phyloP scores from a whole-genome alignment of 2,797 vertebrate genomes.

The Salarias fasciatus region DNA sequence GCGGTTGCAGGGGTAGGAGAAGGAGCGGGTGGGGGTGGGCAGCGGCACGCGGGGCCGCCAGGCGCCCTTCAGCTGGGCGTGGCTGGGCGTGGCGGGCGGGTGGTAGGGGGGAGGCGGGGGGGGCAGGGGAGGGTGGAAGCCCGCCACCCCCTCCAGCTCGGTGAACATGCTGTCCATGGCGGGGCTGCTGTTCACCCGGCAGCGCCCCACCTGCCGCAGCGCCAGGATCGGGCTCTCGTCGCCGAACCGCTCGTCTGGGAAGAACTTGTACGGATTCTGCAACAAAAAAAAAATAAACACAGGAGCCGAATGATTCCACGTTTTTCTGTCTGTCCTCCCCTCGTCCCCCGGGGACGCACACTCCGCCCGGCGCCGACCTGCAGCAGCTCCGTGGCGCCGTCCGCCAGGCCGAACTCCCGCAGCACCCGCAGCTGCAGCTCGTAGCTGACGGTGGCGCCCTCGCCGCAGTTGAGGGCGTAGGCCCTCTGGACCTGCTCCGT shows the following conservation, averaged over 20 bases:
- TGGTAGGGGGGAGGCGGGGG: slow-evolving; percentile 96
- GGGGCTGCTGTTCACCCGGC: slow-evolving; percentile 95
- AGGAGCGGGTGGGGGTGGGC: slow-evolving; percentile 94
- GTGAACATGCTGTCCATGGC: slow-evolving; percentile 96
- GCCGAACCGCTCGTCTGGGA: slow-evolving; percentile 97
- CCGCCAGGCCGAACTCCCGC: slow-evolving; percentile 93
- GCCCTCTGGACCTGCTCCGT: slow-evolving; percentile 96
- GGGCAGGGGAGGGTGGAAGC: slow-evolving; percentile 95
- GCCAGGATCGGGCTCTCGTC: slow-evolving; percentile 97
- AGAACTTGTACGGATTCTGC: slow-evolving; percentile 99
- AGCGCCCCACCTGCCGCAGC: slow-evolving; percentile 92
- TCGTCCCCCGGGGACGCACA: too few relatives aligned
- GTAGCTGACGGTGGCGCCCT: slow-evolving; percentile 95
- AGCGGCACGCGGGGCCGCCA: slow-evolving; percentile 93
- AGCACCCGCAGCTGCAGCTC: slow-evolving; percentile 97
- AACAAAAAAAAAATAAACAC: slow-evolving; percentile 16
- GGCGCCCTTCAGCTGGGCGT: slow-evolving; percentile 92
- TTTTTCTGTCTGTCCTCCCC: too few relatives aligned
- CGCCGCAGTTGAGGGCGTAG: slow-evolving; percentile 95
- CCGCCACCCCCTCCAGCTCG: slow-evolving; percentile 93
- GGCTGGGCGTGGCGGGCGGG: slow-evolving; percentile 90
- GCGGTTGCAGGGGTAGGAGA: slow-evolving; percentile 97
- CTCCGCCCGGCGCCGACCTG: too few relatives aligned
- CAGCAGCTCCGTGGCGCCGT: slow-evolving; percentile 94
- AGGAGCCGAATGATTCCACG: neutral